A percentile compares a stretch with the other conserved stretches of the same genome.
Conservation (phyloP, 2,797 vertebrate genomes). For the Rhabdophis nuchalis region DNA sequence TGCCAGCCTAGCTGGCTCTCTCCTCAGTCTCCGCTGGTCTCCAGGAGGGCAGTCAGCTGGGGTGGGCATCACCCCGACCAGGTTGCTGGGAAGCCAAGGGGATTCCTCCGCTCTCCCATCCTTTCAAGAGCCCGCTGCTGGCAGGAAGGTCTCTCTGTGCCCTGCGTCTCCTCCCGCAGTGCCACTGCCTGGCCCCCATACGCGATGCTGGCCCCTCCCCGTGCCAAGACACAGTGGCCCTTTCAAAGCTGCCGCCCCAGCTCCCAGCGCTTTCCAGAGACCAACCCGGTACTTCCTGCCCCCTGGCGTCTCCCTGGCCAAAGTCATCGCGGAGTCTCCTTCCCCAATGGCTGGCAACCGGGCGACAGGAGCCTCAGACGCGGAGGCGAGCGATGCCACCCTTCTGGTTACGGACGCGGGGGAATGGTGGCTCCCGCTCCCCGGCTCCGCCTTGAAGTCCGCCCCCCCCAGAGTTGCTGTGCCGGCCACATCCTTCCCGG, state of each 20-base stretch:
- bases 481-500: constrained; percentile 46
- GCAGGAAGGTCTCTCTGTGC: background rate
- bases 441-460: constrained; percentile 32
- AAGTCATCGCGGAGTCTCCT: background rate
- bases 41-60: constrained; percentile 25
- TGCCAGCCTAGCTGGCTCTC: background rate
- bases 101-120: constrained; percentile 45
- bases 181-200: background rate
- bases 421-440: background rate
- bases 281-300: background rate
- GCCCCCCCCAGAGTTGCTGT: constrained; percentile 24
- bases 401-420: background rate
- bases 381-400: constrained; percentile 10
- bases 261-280: background rate
- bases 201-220: background rate
- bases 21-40: constrained; percentile 6
- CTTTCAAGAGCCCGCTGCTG: constrained; percentile 39
- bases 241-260: background rate
- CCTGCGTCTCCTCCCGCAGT: background rate
- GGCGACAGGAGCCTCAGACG: background rate
- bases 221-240: background rate
- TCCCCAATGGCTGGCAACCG: background rate
- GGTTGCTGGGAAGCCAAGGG: constrained; percentile 50
- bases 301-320: background rate
- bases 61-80: constrained; percentile 35